Evolutionary conservation across 2,113 vertebrate species (phyloP), one percentile per base, ranked within the genome.

Genomic region (Pterocles gutturalis): DNA sequence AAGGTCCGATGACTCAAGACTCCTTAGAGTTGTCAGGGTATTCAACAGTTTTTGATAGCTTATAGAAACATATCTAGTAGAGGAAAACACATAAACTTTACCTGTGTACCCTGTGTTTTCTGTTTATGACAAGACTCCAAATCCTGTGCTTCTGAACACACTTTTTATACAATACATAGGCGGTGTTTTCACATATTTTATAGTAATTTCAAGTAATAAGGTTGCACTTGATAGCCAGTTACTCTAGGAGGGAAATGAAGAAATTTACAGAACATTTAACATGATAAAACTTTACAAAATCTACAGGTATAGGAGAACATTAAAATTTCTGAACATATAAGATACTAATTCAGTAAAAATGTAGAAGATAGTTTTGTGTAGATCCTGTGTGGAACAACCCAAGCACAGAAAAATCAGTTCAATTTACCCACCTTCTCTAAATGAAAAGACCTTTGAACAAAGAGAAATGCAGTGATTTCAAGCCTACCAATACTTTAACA

Each of bases 401-500:
- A 79, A 69, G 41, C 31, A 64, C 5, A 66, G 46, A 65, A 60
- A 71, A 26, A 87, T 82, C n/a, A 76, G 15, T 65, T 85, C 28
- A 49, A 17, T 49, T 76, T 76, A 49, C 10, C 17, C 13, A n/a
- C 13, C 11, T 69, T 53, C 28, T 73, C 7, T 65, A 43, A 55
- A 25, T 10, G n/a, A 60, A 69, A 76, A 36, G 1, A 7, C 14
- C 60, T 88, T 73, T 77, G 36, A 33, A 36, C 18, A 81, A 70
- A 36, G 46, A 66, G 26, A 88, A 92, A 62, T 34, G 13, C 28
- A 71, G 7, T 19, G 20, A 57, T 33, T 71, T 11, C 28, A 75
- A 62, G 43, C 15, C 60, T 53, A 9, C 31, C 0, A 4, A 9
- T 83, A 41, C 25, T 78, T 87, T 61, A 55, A 26, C 0, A 0